phyloP scores from a whole-genome alignment of 1,140 invertebrate genomes.

The Polypedilum pembai region DNA sequence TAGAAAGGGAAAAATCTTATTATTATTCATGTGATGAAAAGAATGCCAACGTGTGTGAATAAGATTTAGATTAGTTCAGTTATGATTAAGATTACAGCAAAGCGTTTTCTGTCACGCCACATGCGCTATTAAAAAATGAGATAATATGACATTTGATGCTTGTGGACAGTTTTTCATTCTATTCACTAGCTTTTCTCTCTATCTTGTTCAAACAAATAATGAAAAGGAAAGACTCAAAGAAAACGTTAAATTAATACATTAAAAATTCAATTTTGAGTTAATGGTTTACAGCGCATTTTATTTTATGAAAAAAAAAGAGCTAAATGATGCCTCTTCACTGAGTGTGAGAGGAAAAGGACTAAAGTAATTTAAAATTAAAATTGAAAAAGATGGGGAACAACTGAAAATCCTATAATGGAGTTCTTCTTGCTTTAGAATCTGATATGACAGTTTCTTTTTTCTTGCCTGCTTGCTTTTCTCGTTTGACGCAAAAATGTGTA shows the following conservation, averaged over 20 bases:
- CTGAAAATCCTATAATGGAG: slow-evolving; percentile 8
- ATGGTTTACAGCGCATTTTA: not conserved
- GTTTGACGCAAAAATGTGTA: no score
- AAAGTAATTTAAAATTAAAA: slow-evolving; percentile 29
- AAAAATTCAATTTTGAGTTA: slow-evolving; percentile 20
- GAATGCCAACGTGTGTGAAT: no score
- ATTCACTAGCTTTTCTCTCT: no score
- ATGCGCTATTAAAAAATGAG: not conserved
- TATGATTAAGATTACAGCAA: not conserved
- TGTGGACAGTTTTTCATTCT: not conserved
- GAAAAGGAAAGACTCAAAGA: not conserved
- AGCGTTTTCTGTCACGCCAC: not conserved
- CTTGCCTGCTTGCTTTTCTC: no score
- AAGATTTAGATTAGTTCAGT: no score
- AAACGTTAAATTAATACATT: slow-evolving; percentile 11
- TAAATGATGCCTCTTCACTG: not conserved
- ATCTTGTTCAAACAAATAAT: not conserved
- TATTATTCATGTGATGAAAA: no score
- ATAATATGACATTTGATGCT: slow-evolving; percentile 6
- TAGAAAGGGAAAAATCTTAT: no score
- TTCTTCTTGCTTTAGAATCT: no score
- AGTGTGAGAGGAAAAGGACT: not conserved
- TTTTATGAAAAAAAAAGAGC: not conserved
- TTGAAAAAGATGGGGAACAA: slow-evolving; percentile 8
- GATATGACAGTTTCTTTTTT: no score